Base-by-base conservation (phyloP, 2,888 invertebrate genomes). In the Ennomos quercinarius region DNA sequence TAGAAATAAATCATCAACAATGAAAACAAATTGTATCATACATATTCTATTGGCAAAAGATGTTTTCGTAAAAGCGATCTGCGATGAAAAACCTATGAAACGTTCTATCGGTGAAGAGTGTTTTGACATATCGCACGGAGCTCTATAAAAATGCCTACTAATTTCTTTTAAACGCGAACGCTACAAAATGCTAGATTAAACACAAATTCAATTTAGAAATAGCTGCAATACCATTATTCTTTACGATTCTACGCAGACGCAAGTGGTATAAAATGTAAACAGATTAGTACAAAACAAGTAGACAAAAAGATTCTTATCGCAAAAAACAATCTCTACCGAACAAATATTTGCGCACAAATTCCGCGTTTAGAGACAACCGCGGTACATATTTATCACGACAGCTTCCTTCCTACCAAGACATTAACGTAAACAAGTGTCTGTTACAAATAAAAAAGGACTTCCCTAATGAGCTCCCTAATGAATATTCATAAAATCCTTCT, bases 401-500 rank as follows among this genome's bases (percentile, higher is more conserved):
- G 50, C 51, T 60, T 60, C 60, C 60, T 60, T 51, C 55, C 55
- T 40, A 45, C 45, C 34, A 37, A 57, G 52, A 61, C 53, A 61
- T 57, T 54, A 53, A 49, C 44, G 53, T 53, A 57, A 57, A 57
- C 61, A 57, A 61, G 57, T 57, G 53, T 57, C 61, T 57, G 52
- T 57, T 61, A 47, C 60, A 51, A 61, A 61, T 57, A 63, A 64
- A 76, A 70, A 68, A 69, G 67, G 70, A 68, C 60, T 72, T 72
- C 71, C 72, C 60, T 72, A 74, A 76, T 72, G 73, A 73, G 63
- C 66, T 63, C 43, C 39, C 50, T 62, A 55, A 66, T 77, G 74
- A 78, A 77, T 77, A 77, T 77, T 75, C 78, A 78, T 72, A 57
- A 70, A 63, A 57, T 66, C 35, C 49, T 63, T 70, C 51, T 63